Percentiles rank a stretch among this genome's conserved stretches.
Evolutionary conservation across 2,888 invertebrate genomes (phyloP).

Genomic region (Philereme vetulata): DNA sequence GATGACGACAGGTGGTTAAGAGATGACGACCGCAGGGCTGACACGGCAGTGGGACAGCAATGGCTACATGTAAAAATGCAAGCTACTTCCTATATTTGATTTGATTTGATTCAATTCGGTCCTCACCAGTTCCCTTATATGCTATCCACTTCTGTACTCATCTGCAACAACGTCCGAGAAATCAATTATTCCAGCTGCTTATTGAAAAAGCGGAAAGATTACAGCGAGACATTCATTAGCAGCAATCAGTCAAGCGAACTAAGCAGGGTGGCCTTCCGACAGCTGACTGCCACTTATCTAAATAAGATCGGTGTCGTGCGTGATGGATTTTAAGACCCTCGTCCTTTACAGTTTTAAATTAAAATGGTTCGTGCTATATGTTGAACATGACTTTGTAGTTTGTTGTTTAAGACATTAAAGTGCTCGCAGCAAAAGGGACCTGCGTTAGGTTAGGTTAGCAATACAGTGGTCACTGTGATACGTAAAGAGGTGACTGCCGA

Average conservation of each 20-base stretch:
- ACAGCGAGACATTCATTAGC: conserved; percentile 75
- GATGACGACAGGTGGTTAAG: too few species aligned
- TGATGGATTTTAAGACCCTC: conserved; percentile 77
- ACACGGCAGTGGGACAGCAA: too few species aligned
- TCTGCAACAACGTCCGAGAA: neutral
- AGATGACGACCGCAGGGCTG: too few species aligned
- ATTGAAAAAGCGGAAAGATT: conserved; percentile 56
- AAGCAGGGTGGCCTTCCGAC: conserved; percentile 74
- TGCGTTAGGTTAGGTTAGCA: too few species aligned
- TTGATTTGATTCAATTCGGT: too few species aligned
- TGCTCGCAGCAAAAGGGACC: too few species aligned
- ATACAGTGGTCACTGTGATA: too few species aligned
- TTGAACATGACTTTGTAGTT: conserved; percentile 8
- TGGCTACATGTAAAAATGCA: too few species aligned
- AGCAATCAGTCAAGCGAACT: conserved; percentile 76
- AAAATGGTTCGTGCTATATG: conserved; percentile 23
- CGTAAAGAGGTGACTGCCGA: too few species aligned
- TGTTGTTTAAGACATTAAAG: neutral
- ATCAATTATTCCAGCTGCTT: conserved; percentile 13
- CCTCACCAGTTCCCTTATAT: too few species aligned
- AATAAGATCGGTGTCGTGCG: conserved; percentile 78
- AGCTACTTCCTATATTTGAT: too few species aligned
- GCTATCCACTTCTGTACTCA: too few species aligned
- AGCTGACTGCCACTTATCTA: conserved; percentile 76
- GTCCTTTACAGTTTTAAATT: conserved; percentile 46